A percentile compares a stretch with the other conserved stretches of the same genome.
Evolutionary conservation across 37 sponge, comb jelly and placozoan genomes (phyloP).

Genomic region (Axinella damicornis): DNA sequence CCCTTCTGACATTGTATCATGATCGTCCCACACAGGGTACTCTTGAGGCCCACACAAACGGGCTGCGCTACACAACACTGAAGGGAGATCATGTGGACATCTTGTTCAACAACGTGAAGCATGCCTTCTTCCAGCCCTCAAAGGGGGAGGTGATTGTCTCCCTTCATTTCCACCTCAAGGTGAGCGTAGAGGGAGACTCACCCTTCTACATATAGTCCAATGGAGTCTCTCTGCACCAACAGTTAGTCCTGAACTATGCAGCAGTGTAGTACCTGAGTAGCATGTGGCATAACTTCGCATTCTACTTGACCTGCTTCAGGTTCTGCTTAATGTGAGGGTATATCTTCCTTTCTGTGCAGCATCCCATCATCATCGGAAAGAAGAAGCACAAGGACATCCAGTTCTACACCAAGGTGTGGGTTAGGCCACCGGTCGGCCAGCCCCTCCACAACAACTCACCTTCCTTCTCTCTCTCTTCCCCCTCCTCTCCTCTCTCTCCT

Average conservation of each 20-base stretch:
- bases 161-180: slow-evolving; percentile 88
- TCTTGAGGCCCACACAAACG: slow-evolving; percentile 94
- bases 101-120: slow-evolving; percentile 92
- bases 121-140: slow-evolving; percentile 98
- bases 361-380: slow-evolving; percentile 95
- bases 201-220: too few species aligned
- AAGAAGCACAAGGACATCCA: slow-evolving; percentile 96
- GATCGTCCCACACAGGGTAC: slow-evolving; percentile 63
- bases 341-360: slow-evolving; percentile 46
- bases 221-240: too few species aligned
- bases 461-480: too few species aligned
- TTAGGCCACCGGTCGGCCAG: too few species aligned
- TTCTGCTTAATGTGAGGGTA: not conserved
- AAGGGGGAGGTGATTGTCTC: slow-evolving; percentile 94
- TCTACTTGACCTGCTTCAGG: too few species aligned
- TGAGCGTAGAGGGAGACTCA: too few species aligned
- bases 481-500: too few species aligned
- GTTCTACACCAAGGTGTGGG: slow-evolving; percentile 93
- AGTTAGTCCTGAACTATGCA: too few species aligned
- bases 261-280: too few species aligned
- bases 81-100: slow-evolving; percentile 94
- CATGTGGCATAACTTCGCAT: too few species aligned
- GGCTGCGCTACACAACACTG: slow-evolving; percentile 88
- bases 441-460: too few species aligned
- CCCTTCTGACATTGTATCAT: too few species aligned